Evolutionary conservation across 1,140 invertebrate species (phyloP), one percentile per base, ranked within the genome.

Genomic region (Drosophila eugracilis): DNA sequence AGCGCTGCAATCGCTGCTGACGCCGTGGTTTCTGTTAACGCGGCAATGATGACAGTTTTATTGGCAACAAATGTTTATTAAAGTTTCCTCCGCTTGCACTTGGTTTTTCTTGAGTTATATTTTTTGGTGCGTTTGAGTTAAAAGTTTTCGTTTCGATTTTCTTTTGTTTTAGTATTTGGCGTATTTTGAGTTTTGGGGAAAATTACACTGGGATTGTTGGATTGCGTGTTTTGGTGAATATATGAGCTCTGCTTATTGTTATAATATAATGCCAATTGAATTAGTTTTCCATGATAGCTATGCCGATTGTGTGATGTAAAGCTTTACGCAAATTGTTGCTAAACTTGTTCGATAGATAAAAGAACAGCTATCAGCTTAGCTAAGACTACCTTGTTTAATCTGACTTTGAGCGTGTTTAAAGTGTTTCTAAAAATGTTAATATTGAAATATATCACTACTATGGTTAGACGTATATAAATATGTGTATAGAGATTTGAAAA

Each of bases 31-130:
- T 90, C 88, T 78, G 81, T 90, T 90, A 90, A 89, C 80, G 86
- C 86, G 75, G 80, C 86, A 89, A 90, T 89, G 85, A 90, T 89
- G 85, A 86, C 85, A 89, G 54, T 90, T 88, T 86, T 89, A 89
- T 89, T 89, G 72, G 85, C 85, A 83, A 89, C 83, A 72, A 89
- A 89, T 79, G 72, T 85, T 89, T 71, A 74, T 89, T 84, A 65
- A 88, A 76, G 71, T 71, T 54, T 81, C 60, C 76, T 32, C 45
- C 44, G 41, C 47, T 52, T 71, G 26, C 34, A 60, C 50, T 58
- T 60, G 53, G 39, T 54, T 53, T 36, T 49, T 57, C 14, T 45
- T 5, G 17, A 28, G 34, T 44, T 37, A 22, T 44, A 3, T 19
- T 37, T 57, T 37, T 28, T 73, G 62, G 41, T 52, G 50, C 60